These are phyloP conservation scores for Andinoacara biseriatus DNA, from an alignment of 2,113 vertebrate genomes.

Conservation along the genomic window DNA sequence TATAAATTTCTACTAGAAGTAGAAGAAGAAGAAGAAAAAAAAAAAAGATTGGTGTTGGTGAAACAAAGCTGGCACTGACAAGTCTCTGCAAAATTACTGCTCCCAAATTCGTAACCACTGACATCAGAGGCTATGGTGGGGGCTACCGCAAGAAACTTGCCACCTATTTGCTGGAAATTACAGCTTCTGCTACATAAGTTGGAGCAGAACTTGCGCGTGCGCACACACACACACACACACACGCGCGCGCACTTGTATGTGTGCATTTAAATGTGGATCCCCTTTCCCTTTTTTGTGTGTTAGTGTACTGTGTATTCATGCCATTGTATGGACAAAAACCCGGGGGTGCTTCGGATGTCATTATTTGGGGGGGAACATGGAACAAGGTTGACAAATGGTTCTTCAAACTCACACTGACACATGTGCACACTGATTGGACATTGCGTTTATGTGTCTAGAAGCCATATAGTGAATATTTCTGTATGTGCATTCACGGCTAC, in stretches of 20 bases:
- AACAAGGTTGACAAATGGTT: slow-evolving; percentile 74
- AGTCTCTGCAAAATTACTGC: slow-evolving; percentile 2
- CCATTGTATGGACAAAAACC: slow-evolving; percentile 20
- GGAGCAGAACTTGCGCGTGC: background rate
- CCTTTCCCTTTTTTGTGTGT: slow-evolving; percentile 2
- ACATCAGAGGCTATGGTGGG: background rate
- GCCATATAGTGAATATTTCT: background rate
- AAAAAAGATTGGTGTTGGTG: background rate
- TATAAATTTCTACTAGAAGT: background rate
- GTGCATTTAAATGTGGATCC: background rate
- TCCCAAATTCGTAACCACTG: background rate
- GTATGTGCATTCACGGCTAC: background rate
- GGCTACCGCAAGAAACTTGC: slow-evolving; percentile 6
- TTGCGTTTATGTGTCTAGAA: slow-evolving; percentile 52
- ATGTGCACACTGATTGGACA: slow-evolving; percentile 40
- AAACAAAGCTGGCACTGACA: background rate
- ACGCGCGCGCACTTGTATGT: background rate
- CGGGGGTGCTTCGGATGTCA: slow-evolving; percentile 27
- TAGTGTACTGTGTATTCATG: slow-evolving; percentile 3
- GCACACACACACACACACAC: background rate
- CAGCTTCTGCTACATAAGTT: slow-evolving; percentile 1
- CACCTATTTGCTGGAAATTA: slow-evolving; percentile 16
- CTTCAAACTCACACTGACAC: slow-evolving; percentile 67
- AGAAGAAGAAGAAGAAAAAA: too few species aligned
- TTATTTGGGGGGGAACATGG: slow-evolving; percentile 57